Percentiles rank a stretch among this genome's conserved stretches.
These are phyloP conservation scores for Zapornia atra DNA, from an alignment of 2,113 vertebrate species.

Conservation along the genomic window DNA sequence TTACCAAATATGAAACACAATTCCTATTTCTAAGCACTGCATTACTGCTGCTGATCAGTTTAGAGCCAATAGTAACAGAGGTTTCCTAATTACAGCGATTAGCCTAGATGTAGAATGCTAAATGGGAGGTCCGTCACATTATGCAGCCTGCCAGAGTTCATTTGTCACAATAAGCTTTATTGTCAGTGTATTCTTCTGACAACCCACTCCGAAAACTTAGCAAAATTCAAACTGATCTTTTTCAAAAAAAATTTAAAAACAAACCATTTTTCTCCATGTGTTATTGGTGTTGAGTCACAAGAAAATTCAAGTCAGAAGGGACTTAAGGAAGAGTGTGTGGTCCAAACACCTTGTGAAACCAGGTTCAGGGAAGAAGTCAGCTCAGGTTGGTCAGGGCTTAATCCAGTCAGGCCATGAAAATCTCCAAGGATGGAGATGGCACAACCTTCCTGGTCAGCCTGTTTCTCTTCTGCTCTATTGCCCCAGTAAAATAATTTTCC, in stretches of 20 bases:
- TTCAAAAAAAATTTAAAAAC: neutral
- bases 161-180: neutral
- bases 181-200: neutral
- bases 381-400: neutral
- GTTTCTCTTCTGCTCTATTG: neutral
- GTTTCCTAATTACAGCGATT: neutral
- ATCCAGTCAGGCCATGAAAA: accelerated
- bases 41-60: neutral
- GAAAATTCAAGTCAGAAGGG: neutral
- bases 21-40: neutral
- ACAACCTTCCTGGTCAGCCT: neutral
- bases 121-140: neutral
- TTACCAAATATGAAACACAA: neutral
- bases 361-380: neutral
- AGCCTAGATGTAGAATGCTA: neutral
- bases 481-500: neutral
- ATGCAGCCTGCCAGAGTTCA: neutral
- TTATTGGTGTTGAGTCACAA: neutral
- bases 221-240: neutral
- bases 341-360: neutral
- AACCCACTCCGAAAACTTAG: accelerated
- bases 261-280: neutral
- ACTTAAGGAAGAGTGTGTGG: neutral
- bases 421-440: neutral
- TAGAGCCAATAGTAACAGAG: neutral